Percentiles rank a stretch among this genome's conserved stretches.
Conservation (phyloP, 2,888 invertebrate genomes). For the Acanthosepion lycidas region DNA sequence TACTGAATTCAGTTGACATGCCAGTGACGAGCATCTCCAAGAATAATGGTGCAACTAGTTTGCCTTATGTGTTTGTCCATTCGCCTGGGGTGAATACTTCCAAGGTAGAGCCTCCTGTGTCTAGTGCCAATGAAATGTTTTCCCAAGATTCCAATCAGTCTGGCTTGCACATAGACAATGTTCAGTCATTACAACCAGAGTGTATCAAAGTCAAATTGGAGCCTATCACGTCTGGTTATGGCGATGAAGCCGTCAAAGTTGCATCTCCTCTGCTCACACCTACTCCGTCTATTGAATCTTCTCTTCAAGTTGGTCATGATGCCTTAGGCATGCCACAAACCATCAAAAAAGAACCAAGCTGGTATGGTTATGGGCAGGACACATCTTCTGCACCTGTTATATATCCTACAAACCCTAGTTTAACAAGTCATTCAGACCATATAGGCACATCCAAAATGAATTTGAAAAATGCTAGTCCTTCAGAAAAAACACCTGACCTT, state of each 20-base stretch:
- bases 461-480: neutral
- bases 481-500: neutral
- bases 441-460: neutral
- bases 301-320: neutral
- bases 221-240: constrained; percentile 39
- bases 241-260: neutral
- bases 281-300: neutral
- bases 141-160: neutral
- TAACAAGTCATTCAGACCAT: neutral
- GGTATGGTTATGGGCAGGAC: constrained; percentile 36
- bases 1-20: neutral
- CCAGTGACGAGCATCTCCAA: neutral
- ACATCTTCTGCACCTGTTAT: neutral
- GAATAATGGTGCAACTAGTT: neutral
- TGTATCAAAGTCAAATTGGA: neutral
- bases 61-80: neutral
- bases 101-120: neutral
- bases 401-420: neutral
- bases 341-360: constrained; percentile 35
- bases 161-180: constrained; percentile 34
- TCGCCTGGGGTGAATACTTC: neutral
- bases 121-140: neutral
- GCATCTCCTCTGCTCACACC: neutral
- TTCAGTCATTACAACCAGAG: neutral
- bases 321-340: neutral